A percentile compares a stretch with the other conserved stretches of the same genome.
Conservation (phyloP, 2,113 vertebrate species). For the Meriones unguiculatus region DNA sequence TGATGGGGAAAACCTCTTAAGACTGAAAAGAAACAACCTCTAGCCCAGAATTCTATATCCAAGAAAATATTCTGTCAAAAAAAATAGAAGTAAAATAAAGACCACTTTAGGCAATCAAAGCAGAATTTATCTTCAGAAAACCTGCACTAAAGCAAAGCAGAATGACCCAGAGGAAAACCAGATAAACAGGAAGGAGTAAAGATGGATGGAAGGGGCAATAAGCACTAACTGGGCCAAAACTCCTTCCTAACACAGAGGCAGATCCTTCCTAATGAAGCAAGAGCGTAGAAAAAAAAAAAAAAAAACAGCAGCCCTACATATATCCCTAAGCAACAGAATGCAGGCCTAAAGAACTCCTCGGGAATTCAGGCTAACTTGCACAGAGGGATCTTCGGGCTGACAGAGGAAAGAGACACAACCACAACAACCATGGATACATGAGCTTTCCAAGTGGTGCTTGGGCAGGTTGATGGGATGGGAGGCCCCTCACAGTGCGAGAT, state of each 20-base stretch:
- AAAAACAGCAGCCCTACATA: neutral
- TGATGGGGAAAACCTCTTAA: neutral
- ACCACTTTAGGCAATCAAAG: neutral
- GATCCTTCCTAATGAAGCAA: neutral
- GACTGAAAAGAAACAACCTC: constrained; percentile 1
- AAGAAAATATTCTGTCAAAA: constrained; percentile 32
- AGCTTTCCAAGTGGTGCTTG: neutral
- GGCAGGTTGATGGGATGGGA: neutral
- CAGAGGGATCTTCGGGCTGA: neutral
- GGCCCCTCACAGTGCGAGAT: neutral
- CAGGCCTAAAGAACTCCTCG: neutral
- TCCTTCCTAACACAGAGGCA: neutral
- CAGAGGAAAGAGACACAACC: neutral
- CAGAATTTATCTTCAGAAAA: constrained; percentile 19
- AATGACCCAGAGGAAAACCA: neutral
- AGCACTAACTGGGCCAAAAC: neutral
- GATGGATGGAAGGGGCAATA: neutral
- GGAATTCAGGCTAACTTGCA: neutral
- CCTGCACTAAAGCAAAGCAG: constrained; percentile 13
- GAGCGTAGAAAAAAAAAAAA: neutral
- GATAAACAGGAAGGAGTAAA: neutral
- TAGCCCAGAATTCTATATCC: constrained; percentile 19
- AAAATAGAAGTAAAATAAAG: neutral
- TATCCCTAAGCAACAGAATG: neutral
- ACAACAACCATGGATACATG: neutral